Base-by-base conservation (phyloP, 2,888 invertebrate genomes). In the Quadroppia sp. region DNA sequence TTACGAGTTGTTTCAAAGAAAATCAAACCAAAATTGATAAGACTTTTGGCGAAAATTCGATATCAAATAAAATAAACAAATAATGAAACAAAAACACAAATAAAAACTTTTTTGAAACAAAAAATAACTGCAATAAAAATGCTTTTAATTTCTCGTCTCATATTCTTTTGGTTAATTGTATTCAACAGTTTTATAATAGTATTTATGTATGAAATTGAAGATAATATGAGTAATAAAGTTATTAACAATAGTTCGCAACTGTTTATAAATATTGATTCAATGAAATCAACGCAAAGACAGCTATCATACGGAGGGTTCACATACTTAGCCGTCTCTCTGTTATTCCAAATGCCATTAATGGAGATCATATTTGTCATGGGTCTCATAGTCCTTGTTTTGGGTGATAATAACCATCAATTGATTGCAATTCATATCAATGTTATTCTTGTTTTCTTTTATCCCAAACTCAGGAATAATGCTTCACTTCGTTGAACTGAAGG, bases 401-500 rank as follows among this genome's bases (percentile, higher is more conserved):
- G 70, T 70, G 50, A 56, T 25, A 15, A 53, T 20, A n/a, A 53
- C 2, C 11, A 3, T 20, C 40, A 13, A 48, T 6, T 48, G 20
- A 48, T 48, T 48, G 45, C n/a, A n/a, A 48, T 20, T 28, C 15
- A 59, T 59, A 20, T 59, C 15, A 28, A 59, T 28, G 11, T 15
- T 59, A 59, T 64, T 13, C 9, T 32, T 64, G 42, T 70, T 20
- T 17, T n/a, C 3, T 17, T 48, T 28, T 2, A n/a, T n/a, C n/a
- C n/a, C n/a, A n/a, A n/a, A n/a, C n/a, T n/a, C 20, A 71, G 71
- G 71, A 30, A 71, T 71, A 25, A 56, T 71, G 25, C 56, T 71
- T 45, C 71, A 71, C 30, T 71, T 71, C 56, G 71, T 71, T 36
- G 71, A 71, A 23, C 56, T 73, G 3, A 73, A 73, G 32, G 67